Conservation (phyloP, 1,140 invertebrate species). For the Drosophila miranda region DNA sequence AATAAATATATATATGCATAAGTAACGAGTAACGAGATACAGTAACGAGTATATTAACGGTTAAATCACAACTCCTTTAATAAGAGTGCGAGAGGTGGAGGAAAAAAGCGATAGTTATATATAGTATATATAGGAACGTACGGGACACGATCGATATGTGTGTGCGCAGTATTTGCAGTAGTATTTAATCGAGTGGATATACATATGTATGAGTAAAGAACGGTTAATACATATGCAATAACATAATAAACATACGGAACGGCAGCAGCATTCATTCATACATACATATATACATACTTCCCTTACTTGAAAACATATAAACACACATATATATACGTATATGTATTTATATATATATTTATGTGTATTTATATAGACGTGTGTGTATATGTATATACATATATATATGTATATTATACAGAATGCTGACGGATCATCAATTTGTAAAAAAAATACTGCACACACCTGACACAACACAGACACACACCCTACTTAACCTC, state of each 20-base stretch:
- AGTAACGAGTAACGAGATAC: constrained; percentile 15
- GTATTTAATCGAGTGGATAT: constrained; percentile 9
- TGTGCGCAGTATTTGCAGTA: constrained; percentile 15
- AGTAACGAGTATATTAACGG: constrained; percentile 1
- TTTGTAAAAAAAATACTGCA: constrained; percentile 38
- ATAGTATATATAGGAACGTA: constrained; percentile 9
- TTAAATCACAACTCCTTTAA: constrained; percentile 15
- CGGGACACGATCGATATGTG: constrained; percentile 9
- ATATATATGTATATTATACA: too few relatives aligned
- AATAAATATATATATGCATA: constrained; percentile 37
- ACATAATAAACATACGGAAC: constrained; percentile 18
- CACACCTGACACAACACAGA: constrained; percentile 2
- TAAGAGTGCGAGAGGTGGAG: constrained; percentile 6
- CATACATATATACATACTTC: constrained; percentile 2
- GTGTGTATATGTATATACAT: too few relatives aligned
- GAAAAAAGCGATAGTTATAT: constrained; percentile 4
- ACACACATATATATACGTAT: too few relatives aligned
- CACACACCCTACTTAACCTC: background rate
- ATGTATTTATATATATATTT: too few relatives aligned
- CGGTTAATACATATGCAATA: constrained; percentile 4
- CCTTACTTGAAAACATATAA: constrained; percentile 1
- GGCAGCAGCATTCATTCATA: background rate
- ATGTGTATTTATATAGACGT: too few relatives aligned
- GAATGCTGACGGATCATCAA: background rate
- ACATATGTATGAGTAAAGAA: background rate